Evolutionary conservation across 2,113 vertebrate species (phyloP).

Genomic region (Esox niger): DNA sequence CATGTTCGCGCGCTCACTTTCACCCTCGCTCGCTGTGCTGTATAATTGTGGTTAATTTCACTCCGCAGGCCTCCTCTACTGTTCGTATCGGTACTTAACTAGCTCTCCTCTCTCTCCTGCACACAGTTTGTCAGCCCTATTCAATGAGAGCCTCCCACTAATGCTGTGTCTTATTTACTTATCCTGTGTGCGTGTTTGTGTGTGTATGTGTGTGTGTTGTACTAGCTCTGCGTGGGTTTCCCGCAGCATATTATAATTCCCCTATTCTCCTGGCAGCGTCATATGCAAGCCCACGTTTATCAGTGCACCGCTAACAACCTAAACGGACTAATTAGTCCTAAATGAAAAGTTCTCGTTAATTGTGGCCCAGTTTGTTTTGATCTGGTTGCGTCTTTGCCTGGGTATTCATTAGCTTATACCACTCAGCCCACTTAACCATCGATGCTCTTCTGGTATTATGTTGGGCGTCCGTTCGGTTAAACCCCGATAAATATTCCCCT

Average conservation of each 20-base stretch:
- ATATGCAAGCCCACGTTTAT: slow-evolving; percentile 23
- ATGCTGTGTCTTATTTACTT: neutral
- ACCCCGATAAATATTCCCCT: too few species aligned
- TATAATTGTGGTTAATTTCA: slow-evolving; percentile 25
- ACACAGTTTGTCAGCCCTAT: slow-evolving; percentile 7
- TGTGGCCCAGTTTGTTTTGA: slow-evolving; percentile 4
- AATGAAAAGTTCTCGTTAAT: slow-evolving; percentile 34
- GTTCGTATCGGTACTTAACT: neutral
- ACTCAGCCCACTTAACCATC: too few species aligned
- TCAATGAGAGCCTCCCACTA: slow-evolving; percentile 7
- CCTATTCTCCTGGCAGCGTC: slow-evolving; percentile 6
- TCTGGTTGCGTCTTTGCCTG: neutral
- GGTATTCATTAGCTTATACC: neutral
- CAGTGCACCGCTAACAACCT: slow-evolving; percentile 22
- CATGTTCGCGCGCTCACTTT: too few species aligned
- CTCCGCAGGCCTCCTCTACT: neutral
- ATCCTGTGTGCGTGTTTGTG: too few species aligned
- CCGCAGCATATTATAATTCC: neutral
- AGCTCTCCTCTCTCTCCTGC: neutral
- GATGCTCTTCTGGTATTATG: too few species aligned
- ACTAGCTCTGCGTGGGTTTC: neutral
- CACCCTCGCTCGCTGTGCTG: neutral
- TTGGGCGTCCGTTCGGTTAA: too few species aligned
- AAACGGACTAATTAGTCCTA: slow-evolving; percentile 29
- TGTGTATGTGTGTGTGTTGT: too few species aligned